Evolutionary conservation across 35 echinoderm and acorn worm genomes (phyloP).

Genomic region (Ophiothrix spiculata): DNA sequence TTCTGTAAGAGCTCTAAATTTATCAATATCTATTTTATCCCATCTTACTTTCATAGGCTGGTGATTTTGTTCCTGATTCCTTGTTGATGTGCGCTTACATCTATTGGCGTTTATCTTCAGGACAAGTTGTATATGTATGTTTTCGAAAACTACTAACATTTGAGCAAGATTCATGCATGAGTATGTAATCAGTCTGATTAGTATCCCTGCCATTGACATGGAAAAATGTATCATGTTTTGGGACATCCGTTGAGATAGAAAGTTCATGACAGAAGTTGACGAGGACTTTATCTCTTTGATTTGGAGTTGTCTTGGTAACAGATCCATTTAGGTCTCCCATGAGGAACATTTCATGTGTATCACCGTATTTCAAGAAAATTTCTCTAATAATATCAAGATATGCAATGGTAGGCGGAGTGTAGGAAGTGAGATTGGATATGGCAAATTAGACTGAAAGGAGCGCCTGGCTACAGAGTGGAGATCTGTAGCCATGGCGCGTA

Average conservation of each 20-base stretch:
- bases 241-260: background rate
- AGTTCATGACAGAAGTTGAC: background rate
- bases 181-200: background rate
- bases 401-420: too few species aligned
- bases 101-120: too few species aligned
- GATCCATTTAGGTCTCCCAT: background rate
- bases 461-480: too few species aligned
- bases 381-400: background rate
- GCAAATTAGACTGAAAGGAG: too few species aligned
- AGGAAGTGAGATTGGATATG: too few species aligned
- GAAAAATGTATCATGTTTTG: background rate
- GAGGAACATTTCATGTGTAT: background rate
- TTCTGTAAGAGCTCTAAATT: background rate
- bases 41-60: background rate
- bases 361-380: background rate
- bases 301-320: background rate
- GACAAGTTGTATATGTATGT: too few species aligned
- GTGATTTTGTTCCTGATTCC: too few species aligned
- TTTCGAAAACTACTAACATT: too few species aligned
- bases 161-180: too few species aligned
- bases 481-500: too few species aligned
- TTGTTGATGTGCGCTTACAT: too few species aligned
- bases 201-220: background rate
- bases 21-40: background rate
- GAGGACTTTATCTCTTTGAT: background rate